phyloP scores from a whole-genome alignment of 2,797 vertebrate genomes.

The Acanthurus leucopareius region DNA sequence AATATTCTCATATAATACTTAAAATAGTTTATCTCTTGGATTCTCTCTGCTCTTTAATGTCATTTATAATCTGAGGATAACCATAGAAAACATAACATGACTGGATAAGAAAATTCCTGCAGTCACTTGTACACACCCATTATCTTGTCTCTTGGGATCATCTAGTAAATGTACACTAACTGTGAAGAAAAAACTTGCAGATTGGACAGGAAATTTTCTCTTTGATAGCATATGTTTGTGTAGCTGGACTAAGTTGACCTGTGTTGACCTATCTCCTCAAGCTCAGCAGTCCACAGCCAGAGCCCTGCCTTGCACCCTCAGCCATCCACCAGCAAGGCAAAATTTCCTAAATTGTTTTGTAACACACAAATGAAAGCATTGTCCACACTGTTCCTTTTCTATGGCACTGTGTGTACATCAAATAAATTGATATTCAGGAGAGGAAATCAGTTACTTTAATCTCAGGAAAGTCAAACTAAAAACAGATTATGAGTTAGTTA shows the following conservation, averaged over 20 bases:
- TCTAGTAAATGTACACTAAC: conserved; percentile 72
- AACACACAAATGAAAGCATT: conserved; percentile 8
- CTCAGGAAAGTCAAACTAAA: background rate
- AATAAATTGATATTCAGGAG: background rate
- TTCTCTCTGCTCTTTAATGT: background rate
- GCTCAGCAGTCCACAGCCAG: conserved; percentile 68
- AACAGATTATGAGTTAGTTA: background rate
- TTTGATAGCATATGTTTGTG: conserved; percentile 84
- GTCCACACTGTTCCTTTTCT: background rate
- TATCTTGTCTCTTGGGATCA: conserved; percentile 62
- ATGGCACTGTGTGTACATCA: background rate
- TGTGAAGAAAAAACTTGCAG: conserved; percentile 76
- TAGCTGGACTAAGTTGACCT: conserved; percentile 83
- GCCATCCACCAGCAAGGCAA: conserved; percentile 41
- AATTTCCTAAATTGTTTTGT: conserved; percentile 31
- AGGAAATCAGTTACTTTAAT: background rate
- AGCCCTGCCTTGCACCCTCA: conserved; percentile 64
- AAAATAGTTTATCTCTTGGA: background rate
- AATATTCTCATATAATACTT: conserved; percentile 1
- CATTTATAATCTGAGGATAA: background rate
- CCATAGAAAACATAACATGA: background rate
- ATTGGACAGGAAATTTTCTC: conserved; percentile 83
- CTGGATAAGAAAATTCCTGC: background rate
- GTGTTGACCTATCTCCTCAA: conserved; percentile 71
- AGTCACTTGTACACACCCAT: conserved; percentile 38